These are phyloP conservation scores for Heliconius cydno DNA, from an alignment of 2,888 invertebrate genomes.

Conservation along the genomic window DNA sequence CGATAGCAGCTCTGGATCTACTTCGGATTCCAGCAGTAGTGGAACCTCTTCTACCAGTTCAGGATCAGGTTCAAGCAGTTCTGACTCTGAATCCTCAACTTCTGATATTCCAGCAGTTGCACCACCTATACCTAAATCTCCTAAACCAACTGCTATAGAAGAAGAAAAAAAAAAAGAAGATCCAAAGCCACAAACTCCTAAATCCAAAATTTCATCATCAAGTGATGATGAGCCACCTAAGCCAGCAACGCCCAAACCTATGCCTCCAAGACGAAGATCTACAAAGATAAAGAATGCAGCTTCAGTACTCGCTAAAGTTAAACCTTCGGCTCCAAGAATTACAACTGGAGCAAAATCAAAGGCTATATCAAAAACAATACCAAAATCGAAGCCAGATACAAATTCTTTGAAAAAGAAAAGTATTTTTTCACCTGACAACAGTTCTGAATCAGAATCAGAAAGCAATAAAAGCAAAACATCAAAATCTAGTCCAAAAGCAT, in stretches of 20 bases:
- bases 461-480: slow-evolving; percentile 64
- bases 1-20: slow-evolving; percentile 86
- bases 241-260: slow-evolving; percentile 66
- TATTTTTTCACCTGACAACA: slow-evolving; percentile 92
- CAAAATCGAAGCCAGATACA: slow-evolving; percentile 63
- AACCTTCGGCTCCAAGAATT: slow-evolving; percentile 61
- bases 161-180: slow-evolving; percentile 71
- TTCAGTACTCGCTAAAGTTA: slow-evolving; percentile 84
- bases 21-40: slow-evolving; percentile 87
- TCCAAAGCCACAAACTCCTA: slow-evolving; percentile 67
- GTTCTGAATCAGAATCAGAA: slow-evolving; percentile 76
- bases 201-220: slow-evolving; percentile 80
- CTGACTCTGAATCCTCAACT: slow-evolving; percentile 88
- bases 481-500: slow-evolving; percentile 61
- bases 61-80: slow-evolving; percentile 87
- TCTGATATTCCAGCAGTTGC: slow-evolving; percentile 66
- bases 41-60: slow-evolving; percentile 88
- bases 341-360: slow-evolving; percentile 74
- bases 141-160: slow-evolving; percentile 69
- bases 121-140: slow-evolving; percentile 65
- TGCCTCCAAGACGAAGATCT: slow-evolving; percentile 77
- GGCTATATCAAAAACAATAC: slow-evolving; percentile 68
- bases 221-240: slow-evolving; percentile 85
- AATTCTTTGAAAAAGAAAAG: slow-evolving; percentile 86
- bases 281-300: slow-evolving; percentile 86